A percentile compares a stretch with the other conserved stretches of the same genome.
Evolutionary conservation across 2,113 vertebrate genomes (phyloP).

Genomic region (Amphiprion percula): DNA sequence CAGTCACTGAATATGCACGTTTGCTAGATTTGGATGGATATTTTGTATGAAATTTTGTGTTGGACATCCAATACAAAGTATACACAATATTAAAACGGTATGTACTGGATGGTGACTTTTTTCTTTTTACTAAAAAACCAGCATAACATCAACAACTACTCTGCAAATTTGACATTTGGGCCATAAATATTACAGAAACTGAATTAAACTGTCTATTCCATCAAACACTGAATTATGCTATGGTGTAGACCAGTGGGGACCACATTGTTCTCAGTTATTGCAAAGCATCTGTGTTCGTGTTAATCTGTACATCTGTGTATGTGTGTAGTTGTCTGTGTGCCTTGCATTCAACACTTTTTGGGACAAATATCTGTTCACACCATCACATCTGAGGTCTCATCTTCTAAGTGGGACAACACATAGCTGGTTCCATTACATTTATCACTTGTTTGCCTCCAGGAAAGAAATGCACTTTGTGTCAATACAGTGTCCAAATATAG

Average conservation of each 20-base stretch:
- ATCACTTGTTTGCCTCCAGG: not conserved
- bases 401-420: slow-evolving; percentile 4
- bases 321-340: not conserved
- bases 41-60: too few relatives aligned
- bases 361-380: slow-evolving; percentile 9
- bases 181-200: not conserved
- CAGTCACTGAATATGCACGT: too few relatives aligned
- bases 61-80: too few relatives aligned
- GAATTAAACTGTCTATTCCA: not conserved
- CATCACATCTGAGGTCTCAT: not conserved
- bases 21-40: too few relatives aligned
- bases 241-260: not conserved
- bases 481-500: not conserved
- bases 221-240: slow-evolving; percentile 1
- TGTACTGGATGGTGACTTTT: too few relatives aligned
- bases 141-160: not conserved
- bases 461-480: not conserved
- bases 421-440: not conserved
- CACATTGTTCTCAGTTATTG: slow-evolving; percentile 21
- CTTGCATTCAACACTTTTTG: not conserved
- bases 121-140: not conserved
- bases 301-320: slow-evolving; percentile 10
- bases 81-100: too few relatives aligned
- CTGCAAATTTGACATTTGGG: slow-evolving; percentile 3
- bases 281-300: slow-evolving; percentile 39